Evolutionary conservation across 1,140 invertebrate species (phyloP), one percentile per base, ranked within the genome.

Genomic region (Diprion similis): DNA sequence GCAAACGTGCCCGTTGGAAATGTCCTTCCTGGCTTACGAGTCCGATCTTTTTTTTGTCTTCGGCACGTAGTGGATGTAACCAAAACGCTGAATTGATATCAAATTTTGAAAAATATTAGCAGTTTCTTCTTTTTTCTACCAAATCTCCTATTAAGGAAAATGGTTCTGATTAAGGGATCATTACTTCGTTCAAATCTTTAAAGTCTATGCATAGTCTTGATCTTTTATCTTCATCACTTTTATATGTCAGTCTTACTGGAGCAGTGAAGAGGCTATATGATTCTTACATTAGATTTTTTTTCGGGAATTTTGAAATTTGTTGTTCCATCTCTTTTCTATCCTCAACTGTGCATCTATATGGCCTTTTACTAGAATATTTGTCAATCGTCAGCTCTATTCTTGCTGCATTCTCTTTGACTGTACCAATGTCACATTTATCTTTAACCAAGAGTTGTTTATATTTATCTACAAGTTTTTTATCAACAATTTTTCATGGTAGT

Each of bases 71-170:
- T 8, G 77, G 70, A 2, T 80, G 78, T 1, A 76, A 72, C 77
- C 77, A 82, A 65, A 81, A 82, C 1, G 77, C 81, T 4, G 76
- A 78, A 65, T 77, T 80, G 46, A 82, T 73, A 68, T 82, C 80
- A 8, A 82, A 48, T 66, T 17, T 71, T 10, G 79, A 48, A 59
- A 77, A 82, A n/a, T 17, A 80, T 51, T 73, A 71, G 18, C 76
- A 74, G 13, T 78, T 67, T 11, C 76, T 68, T 19, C 76, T 70
- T 15, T 68, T 72, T 11, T 73, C 18, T n/a, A 77, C 66, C 66
- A 81, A 19, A 15, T 81, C 78, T 8, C 80, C 78, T 15, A 82
- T 79, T 51, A 47, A 11, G 10, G 79, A 80, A 64, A 82, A 81
- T 17, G 78, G 80, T 70, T 81, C 78, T 4, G 59, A 18, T 79